Conservation (phyloP, 2,113 vertebrate genomes). For the Sinocyclocheilus rhinocerous region DNA sequence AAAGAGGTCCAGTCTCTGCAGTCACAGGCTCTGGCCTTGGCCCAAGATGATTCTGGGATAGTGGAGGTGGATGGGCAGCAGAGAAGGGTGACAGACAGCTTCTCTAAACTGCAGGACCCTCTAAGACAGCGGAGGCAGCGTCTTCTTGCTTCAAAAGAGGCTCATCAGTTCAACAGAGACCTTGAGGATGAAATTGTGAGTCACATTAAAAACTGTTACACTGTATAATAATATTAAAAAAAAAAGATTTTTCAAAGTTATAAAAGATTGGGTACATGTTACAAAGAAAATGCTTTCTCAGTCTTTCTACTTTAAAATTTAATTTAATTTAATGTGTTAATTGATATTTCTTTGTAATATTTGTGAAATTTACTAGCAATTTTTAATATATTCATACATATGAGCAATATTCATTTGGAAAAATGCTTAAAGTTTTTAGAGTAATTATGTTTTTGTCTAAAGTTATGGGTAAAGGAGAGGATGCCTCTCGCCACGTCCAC, state of each 20-base stretch:
- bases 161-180: constrained; percentile 91
- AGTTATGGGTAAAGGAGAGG: constrained; percentile 92
- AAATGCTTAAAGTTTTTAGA: neutral
- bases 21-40: constrained; percentile 82
- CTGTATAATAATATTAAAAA: neutral
- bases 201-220: constrained; percentile 9
- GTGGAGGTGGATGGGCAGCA: constrained; percentile 85
- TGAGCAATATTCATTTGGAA: neutral
- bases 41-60: constrained; percentile 84
- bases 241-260: neutral
- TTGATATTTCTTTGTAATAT: neutral
- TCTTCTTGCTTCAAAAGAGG: constrained; percentile 87
- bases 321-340: neutral
- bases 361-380: neutral
- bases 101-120: constrained; percentile 81
- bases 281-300: neutral
- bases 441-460: neutral
- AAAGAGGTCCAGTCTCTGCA: constrained; percentile 89
- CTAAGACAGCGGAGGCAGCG: constrained; percentile 76
- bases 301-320: neutral
- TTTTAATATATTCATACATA: neutral
- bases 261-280: neutral
- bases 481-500: constrained; percentile 87
- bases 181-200: constrained; percentile 93
- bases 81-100: constrained; percentile 78